Evolutionary conservation across 2,113 vertebrate genomes (phyloP), one percentile per base, ranked within the genome.

Genomic region (Empidonax traillii): DNA sequence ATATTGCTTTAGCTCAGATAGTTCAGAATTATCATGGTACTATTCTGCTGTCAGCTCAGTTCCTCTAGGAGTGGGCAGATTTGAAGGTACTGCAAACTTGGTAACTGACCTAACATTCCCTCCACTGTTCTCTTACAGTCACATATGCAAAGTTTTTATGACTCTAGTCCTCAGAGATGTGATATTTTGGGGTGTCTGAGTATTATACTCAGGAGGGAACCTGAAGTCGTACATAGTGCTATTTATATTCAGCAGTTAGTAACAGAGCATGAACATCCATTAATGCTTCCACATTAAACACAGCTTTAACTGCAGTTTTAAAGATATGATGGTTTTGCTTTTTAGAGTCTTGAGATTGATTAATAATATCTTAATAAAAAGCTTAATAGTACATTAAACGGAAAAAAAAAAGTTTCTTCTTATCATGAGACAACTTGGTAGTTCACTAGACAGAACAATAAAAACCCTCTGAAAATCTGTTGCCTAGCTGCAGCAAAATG

Each of bases 331-430:
- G 62, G 69, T 97, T 96, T 89, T 97, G 85, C 83, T 95, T 97
- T 97, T 96, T 95, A 39, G 63, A 89, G 47, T 51, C 78, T 93
- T 75, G 92, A 82, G 58, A 91, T 96, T 97, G 94, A 97, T 97
- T 97, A 97, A 96, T 97, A 94, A 96, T 91, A 91, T 91, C 93
- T 97, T 97, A 96, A 97, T 87, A 96, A 97, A 95, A 97, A 93
- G 90, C 62, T 97, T 97, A 97, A 96, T 80, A 91, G 94, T 90
- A 53, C 87, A 96, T 96, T 97, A 96, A 96, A 95, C 88, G 76
- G 19, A 35, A 84, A 84, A 90, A 51, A 82, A n/a, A 72, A 90
- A 80, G 21, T 90, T 93, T 92, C 47, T 68, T 85, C 58, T 71
- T 94, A 59, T 65, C 93, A 90, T 91, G 68, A 95, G 81, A 81